Base-by-base conservation (phyloP, 2,797 vertebrate genomes). In the Allobates femoralis region DNA sequence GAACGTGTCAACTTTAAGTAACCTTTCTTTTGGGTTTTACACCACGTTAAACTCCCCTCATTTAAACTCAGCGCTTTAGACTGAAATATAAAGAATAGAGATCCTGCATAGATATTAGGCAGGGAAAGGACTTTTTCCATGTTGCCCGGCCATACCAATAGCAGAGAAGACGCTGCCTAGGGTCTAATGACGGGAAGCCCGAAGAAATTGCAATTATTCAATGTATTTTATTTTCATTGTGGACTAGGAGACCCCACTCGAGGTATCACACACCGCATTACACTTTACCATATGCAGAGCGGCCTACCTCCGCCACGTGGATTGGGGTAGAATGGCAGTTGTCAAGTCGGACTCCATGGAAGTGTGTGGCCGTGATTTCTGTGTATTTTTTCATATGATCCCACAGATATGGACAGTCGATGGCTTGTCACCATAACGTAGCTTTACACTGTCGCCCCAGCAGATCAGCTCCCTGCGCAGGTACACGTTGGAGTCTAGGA, bases 281-380 rank as follows among this genome's bases (percentile, higher is more conserved):
- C 15, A 30, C 30, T 16, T 67, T 15, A 16, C 26, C 37, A 26
- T 23, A 21, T 53, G 26, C 51, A 67, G 50, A 16, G 16, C 86
- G 83, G 56, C 84, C 51, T 96, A 99, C 98, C 98, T 99, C 98
- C 30, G 98, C 98, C 14, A 99, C 98, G 0, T 97, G 96, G 73
- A 99, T 90, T 0, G 98, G 98, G 0, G 98, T 99, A 0, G 98
- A 99, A 91, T 99, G 98, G 90, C 98, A 99, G 93, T 99, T 99
- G 91, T 99, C 98, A 90, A 99, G 94, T 28, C 98, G 94, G 69
- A 99, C 92, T 46, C 98, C 98, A 0, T 96, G 95, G 92, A 99
- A 99, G 84, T 97, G 92, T 0, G 91, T 96, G 73, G 97, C 98
- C 3, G 95, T 97, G 87, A 96, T 96, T 91, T 99, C 97, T 0